These are phyloP conservation scores for Camponotus floridanus DNA, from an alignment of 1,140 invertebrate genomes.

Conservation along the genomic window DNA sequence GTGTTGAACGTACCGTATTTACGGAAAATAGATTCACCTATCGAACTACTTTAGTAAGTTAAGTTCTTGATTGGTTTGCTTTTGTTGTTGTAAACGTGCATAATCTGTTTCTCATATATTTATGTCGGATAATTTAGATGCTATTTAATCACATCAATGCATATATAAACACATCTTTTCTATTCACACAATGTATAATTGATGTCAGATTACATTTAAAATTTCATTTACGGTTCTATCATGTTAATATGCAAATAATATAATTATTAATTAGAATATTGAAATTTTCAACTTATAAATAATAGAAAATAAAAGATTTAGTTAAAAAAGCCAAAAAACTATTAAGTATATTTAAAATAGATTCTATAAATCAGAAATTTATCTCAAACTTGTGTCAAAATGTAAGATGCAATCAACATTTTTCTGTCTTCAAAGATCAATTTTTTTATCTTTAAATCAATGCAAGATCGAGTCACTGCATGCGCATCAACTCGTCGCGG, in stretches of 20 bases:
- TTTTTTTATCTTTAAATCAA: background rate
- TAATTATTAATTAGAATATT: conserved; percentile 10
- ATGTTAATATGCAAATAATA: background rate
- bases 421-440: background rate
- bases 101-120: conserved; percentile 2
- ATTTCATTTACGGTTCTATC: background rate
- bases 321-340: background rate
- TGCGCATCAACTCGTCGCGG: background rate
- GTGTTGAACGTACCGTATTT: background rate
- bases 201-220: background rate
- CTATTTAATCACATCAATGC: background rate
- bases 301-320: background rate
- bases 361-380: background rate
- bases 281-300: background rate
- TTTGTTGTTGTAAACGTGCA: background rate
- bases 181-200: background rate
- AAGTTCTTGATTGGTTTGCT: conserved; percentile 5
- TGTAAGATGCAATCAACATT: background rate
- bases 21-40: background rate
- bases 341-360: background rate
- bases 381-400: background rate
- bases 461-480: background rate
- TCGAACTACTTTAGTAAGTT: background rate
- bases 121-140: no score
- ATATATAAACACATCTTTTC: background rate